Percentiles rank a stretch among this genome's conserved stretches.
Conservation (phyloP, 1,140 invertebrate genomes). For the Glomeris maerens region DNA sequence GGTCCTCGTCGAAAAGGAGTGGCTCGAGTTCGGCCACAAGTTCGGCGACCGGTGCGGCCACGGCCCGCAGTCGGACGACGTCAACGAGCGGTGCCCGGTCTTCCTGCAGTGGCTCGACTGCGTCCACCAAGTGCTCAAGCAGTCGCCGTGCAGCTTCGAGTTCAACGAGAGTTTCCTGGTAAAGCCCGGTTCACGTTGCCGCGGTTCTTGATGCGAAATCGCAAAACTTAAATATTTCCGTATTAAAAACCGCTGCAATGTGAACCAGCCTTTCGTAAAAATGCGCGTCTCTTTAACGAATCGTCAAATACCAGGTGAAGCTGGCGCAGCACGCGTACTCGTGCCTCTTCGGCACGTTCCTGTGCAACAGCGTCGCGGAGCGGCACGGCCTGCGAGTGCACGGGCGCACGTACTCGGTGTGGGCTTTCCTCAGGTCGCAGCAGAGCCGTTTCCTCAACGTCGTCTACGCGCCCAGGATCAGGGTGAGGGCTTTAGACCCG, state of each 20-base stretch:
- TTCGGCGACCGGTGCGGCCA: constrained; percentile 89
- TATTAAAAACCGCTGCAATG: too few species aligned
- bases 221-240: too few species aligned
- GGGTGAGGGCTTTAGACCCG: too few species aligned
- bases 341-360: constrained; percentile 90
- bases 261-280: too few species aligned
- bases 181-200: constrained; percentile 32
- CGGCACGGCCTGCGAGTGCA: constrained; percentile 47
- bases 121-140: constrained; percentile 74
- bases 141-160: constrained; percentile 88
- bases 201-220: too few species aligned
- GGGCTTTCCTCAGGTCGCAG: constrained; percentile 59
- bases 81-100: constrained; percentile 85
- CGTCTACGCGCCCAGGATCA: constrained; percentile 46
- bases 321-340: constrained; percentile 88
- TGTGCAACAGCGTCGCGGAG: constrained; percentile 76
- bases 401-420: constrained; percentile 67
- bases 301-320: constrained; percentile 57
- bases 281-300: constrained; percentile 15
- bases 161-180: constrained; percentile 88
- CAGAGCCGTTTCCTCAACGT: constrained; percentile 65
- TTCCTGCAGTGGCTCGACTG: constrained; percentile 97
- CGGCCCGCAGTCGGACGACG: constrained; percentile 56
- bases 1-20: constrained; percentile 80
- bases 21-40: constrained; percentile 94